phyloP scores from a whole-genome alignment of 2,113 vertebrate species.

The Glareola pratincola region DNA sequence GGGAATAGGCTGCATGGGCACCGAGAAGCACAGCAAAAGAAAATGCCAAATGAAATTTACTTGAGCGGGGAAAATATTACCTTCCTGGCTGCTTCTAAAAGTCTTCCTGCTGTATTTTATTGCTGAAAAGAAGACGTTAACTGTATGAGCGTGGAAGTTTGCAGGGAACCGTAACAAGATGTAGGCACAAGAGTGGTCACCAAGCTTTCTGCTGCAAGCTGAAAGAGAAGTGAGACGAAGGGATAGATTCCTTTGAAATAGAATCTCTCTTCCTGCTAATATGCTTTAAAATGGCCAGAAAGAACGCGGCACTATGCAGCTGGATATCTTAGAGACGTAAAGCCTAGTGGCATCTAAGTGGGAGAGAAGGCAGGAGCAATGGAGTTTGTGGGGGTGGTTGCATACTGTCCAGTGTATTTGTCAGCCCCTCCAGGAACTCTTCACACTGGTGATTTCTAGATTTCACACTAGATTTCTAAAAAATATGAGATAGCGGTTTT shows the following conservation, averaged over 20 bases:
- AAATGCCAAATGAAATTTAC: conserved; percentile 38
- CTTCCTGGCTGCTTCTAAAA: neutral
- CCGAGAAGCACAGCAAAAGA: neutral
- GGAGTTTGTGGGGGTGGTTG: neutral
- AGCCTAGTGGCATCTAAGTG: neutral
- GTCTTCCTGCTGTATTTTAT: neutral
- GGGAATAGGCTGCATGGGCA: neutral
- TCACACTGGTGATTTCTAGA: neutral
- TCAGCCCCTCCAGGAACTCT: neutral
- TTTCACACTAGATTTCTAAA: neutral
- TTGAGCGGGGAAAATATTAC: neutral
- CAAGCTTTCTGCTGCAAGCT: neutral
- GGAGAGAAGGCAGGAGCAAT: neutral
- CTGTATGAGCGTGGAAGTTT: neutral
- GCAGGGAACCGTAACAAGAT: neutral
- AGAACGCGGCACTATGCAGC: neutral
- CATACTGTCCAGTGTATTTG: neutral
- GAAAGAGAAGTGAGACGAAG: neutral
- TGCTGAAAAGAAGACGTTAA: neutral
- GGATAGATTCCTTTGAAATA: neutral
- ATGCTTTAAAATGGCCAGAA: neutral
- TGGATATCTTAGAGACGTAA: neutral
- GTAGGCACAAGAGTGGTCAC: neutral
- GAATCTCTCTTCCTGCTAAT: neutral
- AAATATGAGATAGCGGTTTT: neutral